phyloP scores from a whole-genome alignment of 2,113 vertebrate species.

The Microtus richardsoni region DNA sequence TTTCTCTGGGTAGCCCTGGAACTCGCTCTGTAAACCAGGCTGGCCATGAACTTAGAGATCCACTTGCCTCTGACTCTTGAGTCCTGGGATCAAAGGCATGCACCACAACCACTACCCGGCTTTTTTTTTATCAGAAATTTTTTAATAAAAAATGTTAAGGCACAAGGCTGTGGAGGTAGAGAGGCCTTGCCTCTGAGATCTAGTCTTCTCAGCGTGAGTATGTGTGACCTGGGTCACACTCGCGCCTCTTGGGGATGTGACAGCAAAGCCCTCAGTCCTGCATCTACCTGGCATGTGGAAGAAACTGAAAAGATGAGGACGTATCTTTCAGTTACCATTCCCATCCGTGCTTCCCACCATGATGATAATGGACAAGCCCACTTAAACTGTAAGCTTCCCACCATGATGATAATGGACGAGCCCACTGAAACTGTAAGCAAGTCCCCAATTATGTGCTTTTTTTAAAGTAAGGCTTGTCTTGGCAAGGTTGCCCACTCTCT shows the following conservation, averaged over 20 bases:
- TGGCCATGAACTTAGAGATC: neutral
- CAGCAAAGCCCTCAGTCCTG: neutral
- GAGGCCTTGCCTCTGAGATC: neutral
- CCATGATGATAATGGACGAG: no score
- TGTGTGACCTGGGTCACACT: no score
- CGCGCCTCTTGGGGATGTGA: neutral
- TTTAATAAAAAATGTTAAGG: no score
- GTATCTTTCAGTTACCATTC: no score
- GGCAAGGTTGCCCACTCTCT: no score
- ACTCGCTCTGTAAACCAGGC: neutral
- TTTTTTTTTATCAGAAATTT: no score
- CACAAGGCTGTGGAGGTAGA: neutral
- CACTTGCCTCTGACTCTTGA: neutral
- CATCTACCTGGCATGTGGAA: neutral
- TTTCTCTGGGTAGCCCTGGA: neutral
- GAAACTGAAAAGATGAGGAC: neutral
- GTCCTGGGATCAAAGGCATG: neutral
- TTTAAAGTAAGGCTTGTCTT: no score
- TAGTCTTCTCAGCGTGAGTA: neutral
- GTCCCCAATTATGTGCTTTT: no score
- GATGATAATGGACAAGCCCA: no score
- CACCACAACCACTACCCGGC: neutral
- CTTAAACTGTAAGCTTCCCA: no score
- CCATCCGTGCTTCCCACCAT: no score
- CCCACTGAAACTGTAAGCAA: no score